Evolutionary conservation across 2,797 vertebrate genomes (phyloP).

Genomic region (Pangasius mekongensis): DNA sequence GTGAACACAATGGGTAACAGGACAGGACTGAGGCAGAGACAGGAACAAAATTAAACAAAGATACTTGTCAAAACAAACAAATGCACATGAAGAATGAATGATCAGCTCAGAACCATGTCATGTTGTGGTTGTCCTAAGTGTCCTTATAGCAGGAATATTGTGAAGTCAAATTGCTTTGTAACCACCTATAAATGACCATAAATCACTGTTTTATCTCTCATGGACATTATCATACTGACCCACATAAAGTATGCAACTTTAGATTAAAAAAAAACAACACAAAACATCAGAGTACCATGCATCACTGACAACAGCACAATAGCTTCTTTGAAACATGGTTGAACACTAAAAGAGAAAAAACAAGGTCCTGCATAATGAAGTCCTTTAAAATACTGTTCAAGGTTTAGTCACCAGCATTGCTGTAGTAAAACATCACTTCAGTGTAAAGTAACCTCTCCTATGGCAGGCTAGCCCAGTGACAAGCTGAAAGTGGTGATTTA

Average conservation of each 20-base stretch:
- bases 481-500: not conserved
- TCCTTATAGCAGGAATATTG: not conserved
- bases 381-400: constrained; percentile 5
- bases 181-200: not conserved
- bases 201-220: not conserved
- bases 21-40: not conserved
- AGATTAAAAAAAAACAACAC: not conserved
- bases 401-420: not conserved
- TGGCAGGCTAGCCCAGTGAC: not conserved
- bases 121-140: not conserved
- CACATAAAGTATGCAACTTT: not conserved
- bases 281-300: not conserved
- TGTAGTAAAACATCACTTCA: constrained; percentile 7
- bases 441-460: not conserved
- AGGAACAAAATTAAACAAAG: not conserved
- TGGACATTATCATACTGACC: not conserved
- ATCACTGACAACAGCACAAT: constrained; percentile 10
- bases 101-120: not conserved
- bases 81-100: not conserved
- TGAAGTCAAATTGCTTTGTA: not conserved
- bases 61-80: not conserved
- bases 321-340: constrained; percentile 11
- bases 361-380: not conserved
- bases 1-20: not conserved
- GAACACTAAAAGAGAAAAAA: not conserved